Base-by-base conservation (phyloP, 2,113 vertebrate species). In the Halichoerus grypus region DNA sequence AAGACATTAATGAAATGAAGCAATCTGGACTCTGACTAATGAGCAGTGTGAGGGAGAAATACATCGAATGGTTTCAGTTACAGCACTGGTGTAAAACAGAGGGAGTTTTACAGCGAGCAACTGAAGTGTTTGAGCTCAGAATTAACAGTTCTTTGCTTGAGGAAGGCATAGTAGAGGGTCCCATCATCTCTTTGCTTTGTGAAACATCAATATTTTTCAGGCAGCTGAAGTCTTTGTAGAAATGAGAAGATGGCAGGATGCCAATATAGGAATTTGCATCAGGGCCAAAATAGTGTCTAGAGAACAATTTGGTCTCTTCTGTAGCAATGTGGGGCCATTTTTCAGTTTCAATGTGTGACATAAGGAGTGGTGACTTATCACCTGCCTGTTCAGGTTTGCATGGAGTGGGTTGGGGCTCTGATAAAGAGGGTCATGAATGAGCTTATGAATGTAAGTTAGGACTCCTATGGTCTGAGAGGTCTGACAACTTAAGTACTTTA, bases 261-360 rank as follows among this genome's bases (percentile, higher is more conserved):
- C 88, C 46, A 67, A 9, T 39, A 33, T 14, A 55, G 21, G n/a
- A 59, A 82, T 74, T 90, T 87, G 26, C 21, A 71, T 83, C 18
- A 24, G 51, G 86, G 11, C 0, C 15, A 77, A 63, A 24, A 67
- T 4, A 81, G 36, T 74, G 33, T 80, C 33, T 10, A 10, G 16
- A 69, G 33, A 76, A 49, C 33, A 76, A 28, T n/a, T 71, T 87
- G 28, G 42, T 49, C 16, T 51, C 42, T 83, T 91, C 77, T 22
- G n/a, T 21, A 39, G n/a, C 13, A 21, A 55, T 22, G 8, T 71
- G 42, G 31, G 42, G 24, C 6, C 28, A 13, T 71, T 83, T 89
- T 92, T 89, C 22, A 72, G 53, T 95, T 91, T 96, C 19, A n/a
- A 21, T 39, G 42, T 89, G 53, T 94, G 53, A 71, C 19, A 13